A percentile compares a stretch with the other conserved stretches of the same genome.
Evolutionary conservation across 1,140 invertebrate species (phyloP).

Genomic region (Physella acuta): DNA sequence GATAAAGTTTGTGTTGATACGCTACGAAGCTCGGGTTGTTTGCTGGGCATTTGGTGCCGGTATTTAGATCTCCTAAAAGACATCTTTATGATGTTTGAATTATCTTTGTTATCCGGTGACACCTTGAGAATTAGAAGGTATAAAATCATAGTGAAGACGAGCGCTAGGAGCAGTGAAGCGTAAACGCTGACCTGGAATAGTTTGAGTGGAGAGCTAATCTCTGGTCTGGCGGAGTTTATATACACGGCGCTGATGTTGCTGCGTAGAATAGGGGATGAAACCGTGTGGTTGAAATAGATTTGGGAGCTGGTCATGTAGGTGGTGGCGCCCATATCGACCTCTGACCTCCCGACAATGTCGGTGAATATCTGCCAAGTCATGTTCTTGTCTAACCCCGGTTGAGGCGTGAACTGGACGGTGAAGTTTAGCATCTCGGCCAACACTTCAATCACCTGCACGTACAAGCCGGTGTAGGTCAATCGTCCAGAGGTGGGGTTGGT

Average conservation of each 20-base stretch:
- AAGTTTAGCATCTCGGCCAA: not conserved
- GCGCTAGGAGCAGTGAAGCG: not conserved
- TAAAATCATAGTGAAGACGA: not conserved
- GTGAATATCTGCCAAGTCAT: not conserved
- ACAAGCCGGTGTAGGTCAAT: not conserved
- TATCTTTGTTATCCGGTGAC: not conserved
- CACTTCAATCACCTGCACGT: not conserved
- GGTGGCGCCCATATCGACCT: not conserved
- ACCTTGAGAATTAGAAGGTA: not conserved
- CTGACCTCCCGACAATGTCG: not conserved
- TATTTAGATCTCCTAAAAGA: no score
- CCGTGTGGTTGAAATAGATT: not conserved
- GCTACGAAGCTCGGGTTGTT: no score
- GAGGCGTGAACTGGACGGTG: not conserved
- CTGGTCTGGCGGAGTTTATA: not conserved
- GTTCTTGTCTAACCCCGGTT: not conserved
- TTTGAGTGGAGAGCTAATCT: not conserved
- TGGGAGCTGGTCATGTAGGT: not conserved
- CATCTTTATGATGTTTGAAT: not conserved
- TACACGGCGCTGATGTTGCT: not conserved
- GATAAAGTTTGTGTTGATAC: not conserved
- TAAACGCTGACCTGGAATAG: not conserved
- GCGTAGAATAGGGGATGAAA: not conserved
- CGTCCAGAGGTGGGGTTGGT: not conserved
- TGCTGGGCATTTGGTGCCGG: no score